Conservation (phyloP, 2,113 vertebrate genomes). For the Epinephelus fuscoguttatus region DNA sequence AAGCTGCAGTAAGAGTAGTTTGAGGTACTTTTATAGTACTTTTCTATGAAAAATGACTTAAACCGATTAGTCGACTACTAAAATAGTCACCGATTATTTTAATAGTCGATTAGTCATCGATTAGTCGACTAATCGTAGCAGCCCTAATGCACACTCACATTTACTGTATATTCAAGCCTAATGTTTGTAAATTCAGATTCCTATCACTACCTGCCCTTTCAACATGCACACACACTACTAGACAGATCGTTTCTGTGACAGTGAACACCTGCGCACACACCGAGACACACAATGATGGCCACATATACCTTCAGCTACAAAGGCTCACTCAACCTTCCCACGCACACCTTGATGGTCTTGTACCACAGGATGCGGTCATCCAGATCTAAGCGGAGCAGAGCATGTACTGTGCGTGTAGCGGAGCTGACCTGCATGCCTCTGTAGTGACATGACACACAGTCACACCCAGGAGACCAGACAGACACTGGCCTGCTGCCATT, state of each 20-base stretch:
- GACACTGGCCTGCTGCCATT: slow-evolving; percentile 57
- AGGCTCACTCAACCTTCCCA: slow-evolving; percentile 8
- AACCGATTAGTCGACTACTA: no score
- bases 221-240: not conserved
- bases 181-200: not conserved
- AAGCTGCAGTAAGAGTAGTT: no score
- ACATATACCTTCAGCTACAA: slow-evolving; percentile 8
- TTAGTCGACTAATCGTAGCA: no score
- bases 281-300: not conserved
- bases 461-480: slow-evolving; percentile 49
- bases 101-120: no score
- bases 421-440: slow-evolving; percentile 71
- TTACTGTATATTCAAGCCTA: not conserved
- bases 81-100: no score
- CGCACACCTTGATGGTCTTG: slow-evolving; percentile 52
- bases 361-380: slow-evolving; percentile 68
- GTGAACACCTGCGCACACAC: slow-evolving; percentile 4
- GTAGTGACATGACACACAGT: slow-evolving; percentile 62
- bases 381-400: slow-evolving; percentile 71
- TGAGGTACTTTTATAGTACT: no score
- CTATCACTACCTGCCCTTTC: not conserved
- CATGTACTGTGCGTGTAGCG: slow-evolving; percentile 54
- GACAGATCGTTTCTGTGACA: slow-evolving; percentile 29
- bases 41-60: no score
- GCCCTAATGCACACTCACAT: not conserved